These are phyloP conservation scores for Microctenopoma stevenorrisi DNA, from an alignment of 2,797 vertebrate species.

Conservation along the genomic window DNA sequence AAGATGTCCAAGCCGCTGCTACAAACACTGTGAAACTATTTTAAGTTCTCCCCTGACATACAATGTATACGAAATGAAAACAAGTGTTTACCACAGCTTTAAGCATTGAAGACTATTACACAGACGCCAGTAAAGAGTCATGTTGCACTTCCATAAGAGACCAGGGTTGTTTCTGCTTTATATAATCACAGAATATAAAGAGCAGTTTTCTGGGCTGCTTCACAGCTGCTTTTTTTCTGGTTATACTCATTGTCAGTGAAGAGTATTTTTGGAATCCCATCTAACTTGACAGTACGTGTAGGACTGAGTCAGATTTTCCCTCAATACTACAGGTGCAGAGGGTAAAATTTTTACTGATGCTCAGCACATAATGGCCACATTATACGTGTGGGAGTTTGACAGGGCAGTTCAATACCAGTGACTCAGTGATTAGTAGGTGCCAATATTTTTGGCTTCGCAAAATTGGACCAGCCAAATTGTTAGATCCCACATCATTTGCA, in stretches of 20 bases:
- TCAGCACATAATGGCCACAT: conserved; percentile 57
- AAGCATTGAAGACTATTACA: conserved; percentile 15
- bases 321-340: conserved; percentile 63
- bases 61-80: conserved; percentile 24
- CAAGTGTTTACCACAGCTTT: conserved; percentile 4
- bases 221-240: conserved; percentile 42
- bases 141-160: conserved; percentile 11
- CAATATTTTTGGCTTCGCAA: conserved; percentile 61
- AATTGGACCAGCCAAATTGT: conserved; percentile 40
- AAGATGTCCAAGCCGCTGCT: conserved; percentile 18
- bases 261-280: conserved; percentile 64
- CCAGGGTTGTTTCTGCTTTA: conserved; percentile 21
- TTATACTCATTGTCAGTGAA: conserved; percentile 45
- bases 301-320: conserved; percentile 66
- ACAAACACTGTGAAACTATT: conserved; percentile 41
- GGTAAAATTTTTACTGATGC: conserved; percentile 53
- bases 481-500: conserved; percentile 65
- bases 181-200: conserved; percentile 27
- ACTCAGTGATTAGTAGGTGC: conserved; percentile 71
- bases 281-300: conserved; percentile 40
- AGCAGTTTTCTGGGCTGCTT: conserved; percentile 5
- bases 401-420: conserved; percentile 66
- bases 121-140: neutral
- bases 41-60: conserved; percentile 43
- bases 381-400: conserved; percentile 67